These are phyloP conservation scores for Xestia sexstrigata DNA, from an alignment of 2,888 invertebrate genomes.

Conservation along the genomic window DNA sequence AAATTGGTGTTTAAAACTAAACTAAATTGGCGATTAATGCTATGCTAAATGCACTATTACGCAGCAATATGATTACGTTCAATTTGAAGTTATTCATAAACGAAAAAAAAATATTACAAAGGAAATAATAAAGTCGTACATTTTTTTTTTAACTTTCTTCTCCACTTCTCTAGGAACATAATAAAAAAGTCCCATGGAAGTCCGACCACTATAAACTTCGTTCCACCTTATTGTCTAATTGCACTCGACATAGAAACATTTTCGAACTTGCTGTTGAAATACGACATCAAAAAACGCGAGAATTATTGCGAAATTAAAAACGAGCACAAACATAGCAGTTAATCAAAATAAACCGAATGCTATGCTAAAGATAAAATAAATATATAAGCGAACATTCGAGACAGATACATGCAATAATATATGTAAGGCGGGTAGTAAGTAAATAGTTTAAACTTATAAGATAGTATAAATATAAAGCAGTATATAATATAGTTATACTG, in stretches of 20 bases:
- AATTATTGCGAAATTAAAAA: neutral
- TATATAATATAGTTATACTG: slow-evolving; percentile 23
- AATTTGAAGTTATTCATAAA: no score
- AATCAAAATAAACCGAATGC: slow-evolving; percentile 9
- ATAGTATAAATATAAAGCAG: slow-evolving; percentile 52
- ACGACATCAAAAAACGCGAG: slow-evolving; percentile 1
- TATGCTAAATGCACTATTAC: no score
- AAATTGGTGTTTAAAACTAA: no score
- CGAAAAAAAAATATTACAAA: no score
- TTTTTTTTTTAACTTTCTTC: no score
- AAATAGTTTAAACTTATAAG: slow-evolving; percentile 29
- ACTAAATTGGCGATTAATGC: no score
- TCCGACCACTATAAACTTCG: no score
- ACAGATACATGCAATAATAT: slow-evolving; percentile 52
- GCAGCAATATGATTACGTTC: no score
- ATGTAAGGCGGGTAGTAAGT: slow-evolving; percentile 59
- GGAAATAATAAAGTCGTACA: no score
- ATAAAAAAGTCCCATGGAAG: no score
- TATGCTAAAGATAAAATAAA: slow-evolving; percentile 7
- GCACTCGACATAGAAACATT: neutral
- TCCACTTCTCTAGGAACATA: no score
- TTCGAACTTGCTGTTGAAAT: slow-evolving; percentile 43
- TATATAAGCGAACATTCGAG: slow-evolving; percentile 33
- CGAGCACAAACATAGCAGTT: slow-evolving; percentile 14
- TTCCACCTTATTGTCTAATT: no score